A percentile compares a stretch with the other conserved stretches of the same genome.
These are phyloP conservation scores for Tetragonula clypearis DNA, from an alignment of 1,140 invertebrate genomes.

Conservation along the genomic window DNA sequence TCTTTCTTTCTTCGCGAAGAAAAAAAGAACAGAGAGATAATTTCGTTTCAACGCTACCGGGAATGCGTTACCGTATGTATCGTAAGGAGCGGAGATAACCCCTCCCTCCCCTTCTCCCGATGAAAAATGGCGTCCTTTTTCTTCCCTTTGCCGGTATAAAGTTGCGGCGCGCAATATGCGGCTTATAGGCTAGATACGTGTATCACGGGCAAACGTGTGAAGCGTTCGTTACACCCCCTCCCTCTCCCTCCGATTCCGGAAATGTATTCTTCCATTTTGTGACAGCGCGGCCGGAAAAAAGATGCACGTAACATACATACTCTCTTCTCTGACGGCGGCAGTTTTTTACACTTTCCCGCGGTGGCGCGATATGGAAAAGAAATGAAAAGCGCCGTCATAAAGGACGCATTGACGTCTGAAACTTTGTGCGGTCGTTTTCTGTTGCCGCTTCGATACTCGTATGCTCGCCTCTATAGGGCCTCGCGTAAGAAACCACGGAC, in stretches of 20 bases:
- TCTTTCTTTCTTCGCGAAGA: not conserved
- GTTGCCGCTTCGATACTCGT: constrained; percentile 16
- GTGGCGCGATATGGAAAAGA: constrained; percentile 12
- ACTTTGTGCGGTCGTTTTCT: constrained; percentile 25
- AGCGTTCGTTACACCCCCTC: constrained; percentile 22
- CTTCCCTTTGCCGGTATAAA: constrained; percentile 12
- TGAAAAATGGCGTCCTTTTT: constrained; percentile 12
- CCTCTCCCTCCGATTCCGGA: not conserved
- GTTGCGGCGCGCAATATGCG: constrained; percentile 6
- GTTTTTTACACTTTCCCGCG: constrained; percentile 42
- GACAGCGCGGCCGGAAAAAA: not conserved
- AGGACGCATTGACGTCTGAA: constrained; percentile 47
- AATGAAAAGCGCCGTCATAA: constrained; percentile 43
- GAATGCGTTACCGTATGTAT: not conserved
- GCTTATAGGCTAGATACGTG: constrained; percentile 4
- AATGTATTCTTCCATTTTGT: constrained; percentile 43
- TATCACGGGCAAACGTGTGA: not conserved
- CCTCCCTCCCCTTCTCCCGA: no score
- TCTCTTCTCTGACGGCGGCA: not conserved
- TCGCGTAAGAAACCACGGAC: not conserved
- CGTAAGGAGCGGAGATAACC: not conserved
- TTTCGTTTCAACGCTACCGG: not conserved
- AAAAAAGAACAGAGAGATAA: not conserved
- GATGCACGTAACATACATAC: constrained; percentile 7
- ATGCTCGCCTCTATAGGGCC: not conserved